These are phyloP conservation scores for Parauchenoglanis ngamensis DNA, from an alignment of 2,797 vertebrate species.

Conservation along the genomic window DNA sequence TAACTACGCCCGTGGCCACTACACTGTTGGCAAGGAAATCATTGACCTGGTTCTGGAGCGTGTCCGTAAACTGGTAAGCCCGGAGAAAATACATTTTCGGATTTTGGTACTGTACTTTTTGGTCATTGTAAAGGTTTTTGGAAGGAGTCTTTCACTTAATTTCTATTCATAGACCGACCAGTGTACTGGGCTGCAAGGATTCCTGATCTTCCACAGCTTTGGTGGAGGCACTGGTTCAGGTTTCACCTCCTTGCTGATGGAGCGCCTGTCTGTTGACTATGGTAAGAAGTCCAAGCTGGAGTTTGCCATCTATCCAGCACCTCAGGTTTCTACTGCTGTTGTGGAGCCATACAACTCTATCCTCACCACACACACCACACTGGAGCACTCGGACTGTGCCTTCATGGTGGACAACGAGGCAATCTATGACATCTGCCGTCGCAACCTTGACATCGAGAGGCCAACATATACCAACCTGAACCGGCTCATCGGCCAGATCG, in stretches of 20 bases:
- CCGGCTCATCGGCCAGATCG: slow-evolving; percentile 83
- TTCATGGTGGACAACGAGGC: slow-evolving; percentile 91
- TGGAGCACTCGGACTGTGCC: slow-evolving; percentile 87
- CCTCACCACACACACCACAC: slow-evolving; percentile 83
- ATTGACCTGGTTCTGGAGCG: slow-evolving; percentile 75
- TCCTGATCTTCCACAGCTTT: slow-evolving; percentile 86
- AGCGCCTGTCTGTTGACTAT: slow-evolving; percentile 82
- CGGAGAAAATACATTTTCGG: background rate
- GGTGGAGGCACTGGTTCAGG: slow-evolving; percentile 86
- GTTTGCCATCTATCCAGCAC: slow-evolving; percentile 85
- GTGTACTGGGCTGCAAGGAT: slow-evolving; percentile 84
- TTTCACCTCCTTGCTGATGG: slow-evolving; percentile 86
- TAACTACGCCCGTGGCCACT: slow-evolving; percentile 78
- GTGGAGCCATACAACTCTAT: slow-evolving; percentile 88
- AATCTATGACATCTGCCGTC: slow-evolving; percentile 84
- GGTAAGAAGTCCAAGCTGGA: slow-evolving; percentile 87
- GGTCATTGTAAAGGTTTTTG: no score
- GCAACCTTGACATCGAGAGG: slow-evolving; percentile 83
- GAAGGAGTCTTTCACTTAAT: background rate
- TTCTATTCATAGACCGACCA: slow-evolving; percentile 76
- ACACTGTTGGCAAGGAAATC: slow-evolving; percentile 76
- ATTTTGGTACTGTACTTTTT: background rate
- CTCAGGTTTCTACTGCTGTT: slow-evolving; percentile 83
- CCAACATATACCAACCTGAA: slow-evolving; percentile 85
- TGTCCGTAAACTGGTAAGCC: slow-evolving; percentile 74